These are phyloP conservation scores for Pandemis corylana DNA, from an alignment of 2,888 invertebrate genomes.

Conservation along the genomic window DNA sequence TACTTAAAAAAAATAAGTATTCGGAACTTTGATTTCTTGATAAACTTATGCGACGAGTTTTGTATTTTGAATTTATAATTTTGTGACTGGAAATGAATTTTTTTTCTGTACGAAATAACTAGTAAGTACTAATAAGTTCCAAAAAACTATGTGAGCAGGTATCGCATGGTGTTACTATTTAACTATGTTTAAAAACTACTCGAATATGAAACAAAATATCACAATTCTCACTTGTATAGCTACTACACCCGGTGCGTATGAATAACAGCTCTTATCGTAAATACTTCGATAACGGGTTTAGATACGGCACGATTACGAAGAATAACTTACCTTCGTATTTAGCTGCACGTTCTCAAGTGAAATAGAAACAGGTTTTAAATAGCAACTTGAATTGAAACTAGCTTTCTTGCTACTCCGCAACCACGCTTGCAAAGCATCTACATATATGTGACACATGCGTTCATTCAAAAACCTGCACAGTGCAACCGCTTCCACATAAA, in stretches of 20 bases:
- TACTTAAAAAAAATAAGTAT: too few relatives aligned
- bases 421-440: not conserved
- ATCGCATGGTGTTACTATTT: too few relatives aligned
- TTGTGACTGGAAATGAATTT: too few relatives aligned
- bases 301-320: slow-evolving; percentile 50
- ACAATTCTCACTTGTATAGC: not conserved
- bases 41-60: too few relatives aligned
- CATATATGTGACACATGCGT: too few relatives aligned
- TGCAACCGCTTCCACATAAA: too few relatives aligned
- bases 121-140: too few relatives aligned
- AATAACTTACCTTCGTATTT: slow-evolving; percentile 22
- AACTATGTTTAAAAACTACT: not conserved
- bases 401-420: not conserved
- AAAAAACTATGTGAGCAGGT: too few relatives aligned
- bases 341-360: not conserved
- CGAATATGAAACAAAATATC: not conserved
- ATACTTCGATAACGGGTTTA: slow-evolving; percentile 49
- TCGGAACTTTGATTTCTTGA: too few relatives aligned
- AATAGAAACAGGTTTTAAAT: not conserved
- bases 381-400: not conserved
- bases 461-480: too few relatives aligned
- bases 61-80: too few relatives aligned
- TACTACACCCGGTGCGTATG: slow-evolving; percentile 19
- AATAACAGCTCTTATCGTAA: slow-evolving; percentile 46
- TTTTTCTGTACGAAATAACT: too few relatives aligned